Conservation (phyloP, 2,113 vertebrate species). For the Microtus oregoni region DNA sequence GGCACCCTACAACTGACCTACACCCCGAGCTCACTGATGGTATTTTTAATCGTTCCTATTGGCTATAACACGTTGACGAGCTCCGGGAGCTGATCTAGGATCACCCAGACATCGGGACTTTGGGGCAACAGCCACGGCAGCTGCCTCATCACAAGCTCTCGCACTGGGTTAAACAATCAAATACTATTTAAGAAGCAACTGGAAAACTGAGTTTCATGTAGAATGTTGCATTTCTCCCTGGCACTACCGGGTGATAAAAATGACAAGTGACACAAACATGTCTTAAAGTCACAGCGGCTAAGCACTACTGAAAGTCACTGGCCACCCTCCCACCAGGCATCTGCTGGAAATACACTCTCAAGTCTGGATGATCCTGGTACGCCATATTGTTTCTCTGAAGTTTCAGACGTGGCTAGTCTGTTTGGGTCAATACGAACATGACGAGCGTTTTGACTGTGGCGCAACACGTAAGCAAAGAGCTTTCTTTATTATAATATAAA, state of each 20-base stretch:
- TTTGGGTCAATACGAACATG: not conserved
- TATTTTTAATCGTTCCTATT: not conserved
- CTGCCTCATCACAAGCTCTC: not conserved
- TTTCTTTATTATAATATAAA: conserved; percentile 61
- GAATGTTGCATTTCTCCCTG: not conserved
- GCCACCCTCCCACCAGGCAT: not conserved
- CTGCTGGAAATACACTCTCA: not conserved
- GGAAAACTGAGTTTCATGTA: not conserved
- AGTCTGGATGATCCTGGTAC: not conserved
- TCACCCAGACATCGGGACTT: not conserved
- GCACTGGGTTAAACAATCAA: not conserved
- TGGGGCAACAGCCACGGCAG: not conserved
- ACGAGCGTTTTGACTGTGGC: not conserved
- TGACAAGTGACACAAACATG: not conserved
- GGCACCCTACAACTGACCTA: not conserved
- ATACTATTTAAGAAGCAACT: not conserved
- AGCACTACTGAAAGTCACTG: not conserved
- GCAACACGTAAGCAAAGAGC: not conserved
- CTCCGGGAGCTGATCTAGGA: not conserved
- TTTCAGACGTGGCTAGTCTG: not conserved
- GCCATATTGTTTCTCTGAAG: not conserved
- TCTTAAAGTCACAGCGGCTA: not conserved
- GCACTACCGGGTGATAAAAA: not conserved
- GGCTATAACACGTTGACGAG: not conserved
- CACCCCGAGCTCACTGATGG: not conserved